Conservation (phyloP, 2,888 invertebrate species). For the Parnassius orleans region DNA sequence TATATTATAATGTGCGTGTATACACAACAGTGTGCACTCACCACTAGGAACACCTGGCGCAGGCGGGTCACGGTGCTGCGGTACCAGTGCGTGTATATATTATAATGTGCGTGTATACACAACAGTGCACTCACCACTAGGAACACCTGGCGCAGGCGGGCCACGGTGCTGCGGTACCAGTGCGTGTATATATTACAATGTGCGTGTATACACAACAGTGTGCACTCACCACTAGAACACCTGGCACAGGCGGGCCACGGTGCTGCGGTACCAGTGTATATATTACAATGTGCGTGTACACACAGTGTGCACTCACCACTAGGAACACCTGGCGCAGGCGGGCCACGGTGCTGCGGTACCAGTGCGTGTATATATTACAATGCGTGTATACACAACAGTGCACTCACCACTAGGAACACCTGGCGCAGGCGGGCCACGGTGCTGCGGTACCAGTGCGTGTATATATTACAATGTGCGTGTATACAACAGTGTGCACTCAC, state of each 20-base stretch:
- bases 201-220: conserved; percentile 44
- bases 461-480: not conserved
- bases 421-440: conserved; percentile 96
- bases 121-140: conserved; percentile 84
- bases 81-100: conserved; percentile 68
- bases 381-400: not conserved
- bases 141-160: conserved; percentile 96
- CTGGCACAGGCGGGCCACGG: not conserved
- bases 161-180: conserved; percentile 98
- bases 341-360: conserved; percentile 98
- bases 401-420: conserved; percentile 93
- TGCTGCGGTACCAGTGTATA: not conserved
- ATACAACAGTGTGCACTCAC: conserved; percentile 75
- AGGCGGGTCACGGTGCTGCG: conserved; percentile 96
- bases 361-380: conserved; percentile 85
- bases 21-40: conserved; percentile 45
- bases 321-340: conserved; percentile 97
- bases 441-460: conserved; percentile 94
- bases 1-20: too few relatives aligned
- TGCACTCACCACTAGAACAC: conserved; percentile 1
- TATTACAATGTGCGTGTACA: not conserved
- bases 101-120: too few relatives aligned
- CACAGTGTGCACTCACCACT: conserved; percentile 81
- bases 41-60: conserved; percentile 85
- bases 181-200: conserved; percentile 51